phyloP scores from a whole-genome alignment of 1,140 invertebrate genomes.

The Neodiprion lecontei region DNA sequence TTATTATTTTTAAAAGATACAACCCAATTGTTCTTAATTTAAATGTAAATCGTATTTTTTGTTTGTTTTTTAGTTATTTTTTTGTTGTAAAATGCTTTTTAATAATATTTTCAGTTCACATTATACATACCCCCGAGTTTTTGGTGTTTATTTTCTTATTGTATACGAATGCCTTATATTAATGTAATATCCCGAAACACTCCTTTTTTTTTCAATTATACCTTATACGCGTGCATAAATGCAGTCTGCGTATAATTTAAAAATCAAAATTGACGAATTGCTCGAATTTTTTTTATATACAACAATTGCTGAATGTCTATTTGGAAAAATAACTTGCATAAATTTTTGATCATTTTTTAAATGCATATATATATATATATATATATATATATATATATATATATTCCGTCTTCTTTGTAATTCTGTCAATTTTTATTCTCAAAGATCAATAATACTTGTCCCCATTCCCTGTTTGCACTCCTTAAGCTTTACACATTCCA shows the following conservation, averaged over 20 bases:
- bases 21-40: constrained; percentile 64
- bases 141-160: constrained; percentile 44
- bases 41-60: constrained; percentile 65
- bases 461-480: constrained; percentile 5
- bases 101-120: constrained; percentile 66
- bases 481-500: not conserved
- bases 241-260: not conserved
- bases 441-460: not conserved
- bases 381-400: too few species aligned
- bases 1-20: constrained; percentile 61
- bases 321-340: too few species aligned
- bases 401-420: not conserved
- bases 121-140: constrained; percentile 40
- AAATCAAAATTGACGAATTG: not conserved
- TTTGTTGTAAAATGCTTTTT: constrained; percentile 66
- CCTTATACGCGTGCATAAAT: too few species aligned
- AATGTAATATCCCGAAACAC: too few species aligned
- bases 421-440: not conserved
- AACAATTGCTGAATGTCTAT: too few species aligned
- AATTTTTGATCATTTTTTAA: too few species aligned
- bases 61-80: constrained; percentile 62
- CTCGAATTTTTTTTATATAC: too few species aligned
- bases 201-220: not conserved
- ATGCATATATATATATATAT: too few species aligned
- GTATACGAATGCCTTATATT: too few species aligned